These are phyloP conservation scores for Thecophora atra DNA, from an alignment of 2,888 invertebrate species.

Conservation along the genomic window DNA sequence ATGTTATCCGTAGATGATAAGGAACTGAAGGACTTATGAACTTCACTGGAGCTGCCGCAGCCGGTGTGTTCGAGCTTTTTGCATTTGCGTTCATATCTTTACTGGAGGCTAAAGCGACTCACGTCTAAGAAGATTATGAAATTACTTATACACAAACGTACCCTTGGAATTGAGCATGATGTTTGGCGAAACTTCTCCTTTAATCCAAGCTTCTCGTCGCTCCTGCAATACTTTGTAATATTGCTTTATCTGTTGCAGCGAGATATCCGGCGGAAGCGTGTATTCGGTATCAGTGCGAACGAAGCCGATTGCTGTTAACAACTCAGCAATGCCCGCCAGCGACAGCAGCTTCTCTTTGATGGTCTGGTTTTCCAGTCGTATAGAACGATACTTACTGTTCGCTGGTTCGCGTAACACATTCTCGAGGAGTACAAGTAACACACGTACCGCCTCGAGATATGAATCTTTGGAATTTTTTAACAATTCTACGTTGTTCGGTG, in stretches of 20 bases:
- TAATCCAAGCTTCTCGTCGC: constrained; percentile 55
- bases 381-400: constrained; percentile 61
- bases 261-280: constrained; percentile 54
- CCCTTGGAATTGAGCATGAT: neutral
- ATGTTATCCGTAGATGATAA: constrained; percentile 61
- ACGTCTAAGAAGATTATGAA: neutral
- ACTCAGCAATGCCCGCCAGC: constrained; percentile 55
- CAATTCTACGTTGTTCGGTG: constrained; percentile 39
- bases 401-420: constrained; percentile 63
- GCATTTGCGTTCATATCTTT: constrained; percentile 13
- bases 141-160: neutral
- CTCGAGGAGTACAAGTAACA: constrained; percentile 61
- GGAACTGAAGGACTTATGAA: constrained; percentile 54
- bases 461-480: constrained; percentile 53
- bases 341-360: constrained; percentile 62
- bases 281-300: constrained; percentile 49
- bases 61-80: neutral
- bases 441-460: constrained; percentile 62
- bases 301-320: constrained; percentile 63
- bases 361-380: constrained; percentile 61
- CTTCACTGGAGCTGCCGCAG: constrained; percentile 29
- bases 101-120: neutral
- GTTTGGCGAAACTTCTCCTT: constrained; percentile 35
- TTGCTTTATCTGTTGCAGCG: constrained; percentile 58
- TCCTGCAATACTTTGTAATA: constrained; percentile 58